phyloP scores from a whole-genome alignment of 2,113 vertebrate genomes.

The Brachyhypopomus occidentalis region DNA sequence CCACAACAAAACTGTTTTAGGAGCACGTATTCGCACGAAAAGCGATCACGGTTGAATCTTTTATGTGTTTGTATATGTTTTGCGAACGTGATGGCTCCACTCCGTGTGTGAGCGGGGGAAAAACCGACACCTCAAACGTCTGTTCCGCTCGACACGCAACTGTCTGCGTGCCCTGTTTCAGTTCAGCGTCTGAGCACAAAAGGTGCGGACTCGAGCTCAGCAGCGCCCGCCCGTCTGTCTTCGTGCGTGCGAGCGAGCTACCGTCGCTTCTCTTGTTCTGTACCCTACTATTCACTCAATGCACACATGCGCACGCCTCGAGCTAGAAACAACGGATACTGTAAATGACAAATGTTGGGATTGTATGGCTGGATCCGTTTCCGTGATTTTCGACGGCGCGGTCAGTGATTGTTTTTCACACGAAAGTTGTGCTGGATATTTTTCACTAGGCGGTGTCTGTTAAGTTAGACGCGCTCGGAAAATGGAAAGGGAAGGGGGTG shows the following conservation, averaged over 20 bases:
- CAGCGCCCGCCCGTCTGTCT: background rate
- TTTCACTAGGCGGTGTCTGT: conserved; percentile 64
- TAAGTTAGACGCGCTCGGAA: conserved; percentile 61
- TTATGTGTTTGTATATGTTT: conserved; percentile 27
- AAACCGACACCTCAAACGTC: conserved; percentile 25
- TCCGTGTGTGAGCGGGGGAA: conserved; percentile 18
- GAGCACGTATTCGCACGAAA: background rate
- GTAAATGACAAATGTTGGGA: background rate
- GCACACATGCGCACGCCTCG: conserved; percentile 38
- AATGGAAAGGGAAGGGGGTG: conserved; percentile 21
- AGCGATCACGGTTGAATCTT: background rate
- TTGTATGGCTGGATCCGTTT: background rate
- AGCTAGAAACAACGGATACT: conserved; percentile 1
- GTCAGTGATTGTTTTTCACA: background rate
- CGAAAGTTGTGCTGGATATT: conserved; percentile 52
- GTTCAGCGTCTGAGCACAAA: conserved; percentile 61
- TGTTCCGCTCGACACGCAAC: conserved; percentile 39
- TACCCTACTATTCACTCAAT: background rate
- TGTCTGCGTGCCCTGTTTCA: conserved; percentile 48
- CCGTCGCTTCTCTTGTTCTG: conserved; percentile 48
- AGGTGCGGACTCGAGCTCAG: conserved; percentile 61
- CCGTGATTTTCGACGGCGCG: background rate
- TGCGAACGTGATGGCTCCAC: conserved; percentile 24
- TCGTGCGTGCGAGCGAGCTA: conserved; percentile 6
- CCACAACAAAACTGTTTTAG: conserved; percentile 25